These are phyloP conservation scores for Bufo bufo DNA, from an alignment of 2,113 vertebrate species.

Conservation along the genomic window DNA sequence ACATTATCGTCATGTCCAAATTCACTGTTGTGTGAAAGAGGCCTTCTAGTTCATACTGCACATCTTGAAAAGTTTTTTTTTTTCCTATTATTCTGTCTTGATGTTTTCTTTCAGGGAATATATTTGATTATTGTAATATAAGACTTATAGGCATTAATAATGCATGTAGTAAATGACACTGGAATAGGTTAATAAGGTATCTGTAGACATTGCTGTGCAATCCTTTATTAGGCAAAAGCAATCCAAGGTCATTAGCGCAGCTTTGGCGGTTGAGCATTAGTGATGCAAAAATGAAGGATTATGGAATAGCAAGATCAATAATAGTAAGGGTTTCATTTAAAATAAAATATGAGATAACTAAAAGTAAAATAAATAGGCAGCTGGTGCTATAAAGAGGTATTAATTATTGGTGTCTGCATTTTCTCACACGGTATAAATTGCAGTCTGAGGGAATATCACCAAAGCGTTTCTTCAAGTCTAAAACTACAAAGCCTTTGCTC, in stretches of 20 bases:
- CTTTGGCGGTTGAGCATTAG: constrained; percentile 7
- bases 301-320: constrained; percentile 21
- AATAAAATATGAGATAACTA: constrained; percentile 36
- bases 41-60: neutral
- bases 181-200: constrained; percentile 25
- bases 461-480: constrained; percentile 7
- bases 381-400: constrained; percentile 8
- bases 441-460: neutral
- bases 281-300: constrained; percentile 36
- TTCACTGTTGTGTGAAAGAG: neutral
- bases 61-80: neutral
- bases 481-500: constrained; percentile 34
- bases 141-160: constrained; percentile 4
- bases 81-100: neutral
- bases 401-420: constrained; percentile 24
- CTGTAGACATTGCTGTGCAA: neutral
- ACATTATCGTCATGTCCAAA: no score
- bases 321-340: constrained; percentile 18
- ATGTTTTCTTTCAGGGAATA: neutral
- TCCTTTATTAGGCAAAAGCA: constrained; percentile 28
- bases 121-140: neutral
- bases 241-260: constrained; percentile 31
- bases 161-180: neutral
- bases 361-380: constrained; percentile 23
- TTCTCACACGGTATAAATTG: neutral